Evolutionary conservation across 2,888 invertebrate genomes (phyloP), one percentile per base, ranked within the genome.

Genomic region (Polietes domitor): DNA sequence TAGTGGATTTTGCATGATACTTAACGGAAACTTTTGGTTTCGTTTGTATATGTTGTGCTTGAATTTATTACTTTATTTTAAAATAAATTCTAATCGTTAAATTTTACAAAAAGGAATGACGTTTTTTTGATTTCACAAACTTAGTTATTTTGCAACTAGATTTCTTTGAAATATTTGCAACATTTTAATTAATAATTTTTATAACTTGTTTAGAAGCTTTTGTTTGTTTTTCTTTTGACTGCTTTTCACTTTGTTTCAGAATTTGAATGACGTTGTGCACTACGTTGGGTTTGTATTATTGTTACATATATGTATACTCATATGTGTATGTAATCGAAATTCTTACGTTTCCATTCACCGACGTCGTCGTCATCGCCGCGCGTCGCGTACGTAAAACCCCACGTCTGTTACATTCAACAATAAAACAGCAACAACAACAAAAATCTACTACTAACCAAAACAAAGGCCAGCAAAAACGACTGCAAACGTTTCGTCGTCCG

Each of bases 1-100:
- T 63, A 15, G 9, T 19, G 10, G n/a, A 37, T 17, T 37, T 37
- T n/a, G n/a, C n/a, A n/a, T n/a, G n/a, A n/a, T n/a, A n/a, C n/a
- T n/a, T n/a, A n/a, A n/a, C n/a, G 37, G 37, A 9, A 37, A 78
- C 28, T 53, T 78, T 50, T 72, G 37, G 68, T 86, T 41, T 73
- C 50, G 28, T 24, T 58, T 73, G n/a, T n/a, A n/a, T n/a, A n/a
- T n/a, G n/a, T n/a, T n/a, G n/a, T n/a, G n/a, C n/a, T n/a, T n/a
- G n/a, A n/a, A n/a, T n/a, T n/a, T n/a, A n/a, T n/a, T n/a, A n/a
- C n/a, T n/a, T n/a, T n/a, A n/a, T n/a, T n/a, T n/a, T n/a, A n/a
- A n/a, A n/a, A n/a, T n/a, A n/a, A n/a, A n/a, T n/a, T n/a, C n/a
- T n/a, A n/a, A n/a, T n/a, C n/a, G n/a, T n/a, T n/a, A n/a, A n/a